phyloP scores from a whole-genome alignment of 1,140 invertebrate genomes.

The Chymomyza costata region DNA sequence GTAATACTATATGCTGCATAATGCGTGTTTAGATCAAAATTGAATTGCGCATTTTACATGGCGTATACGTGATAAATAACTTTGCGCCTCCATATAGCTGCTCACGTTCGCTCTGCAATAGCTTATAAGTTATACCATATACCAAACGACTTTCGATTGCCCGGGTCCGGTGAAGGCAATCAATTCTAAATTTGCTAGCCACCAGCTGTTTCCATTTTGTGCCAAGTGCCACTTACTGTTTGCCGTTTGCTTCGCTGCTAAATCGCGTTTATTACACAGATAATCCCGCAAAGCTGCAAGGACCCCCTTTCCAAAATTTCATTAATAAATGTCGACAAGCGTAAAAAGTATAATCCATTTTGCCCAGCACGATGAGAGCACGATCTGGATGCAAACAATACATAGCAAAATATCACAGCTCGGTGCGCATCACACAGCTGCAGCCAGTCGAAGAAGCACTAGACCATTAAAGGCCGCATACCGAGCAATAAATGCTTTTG shows the following conservation, averaged over 20 bases:
- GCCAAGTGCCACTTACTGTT: slow-evolving; percentile 16
- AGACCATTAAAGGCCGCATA: slow-evolving; percentile 48
- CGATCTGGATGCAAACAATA: slow-evolving; percentile 57
- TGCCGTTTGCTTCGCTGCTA: slow-evolving; percentile 9
- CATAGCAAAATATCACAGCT: slow-evolving; percentile 60
- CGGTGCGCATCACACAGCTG: slow-evolving; percentile 44
- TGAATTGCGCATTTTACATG: slow-evolving; percentile 68
- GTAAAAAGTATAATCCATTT: slow-evolving; percentile 59
- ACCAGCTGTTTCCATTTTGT: slow-evolving; percentile 12
- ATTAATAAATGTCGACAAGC: slow-evolving; percentile 65
- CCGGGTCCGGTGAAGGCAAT: too few relatives aligned
- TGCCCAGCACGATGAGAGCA: slow-evolving; percentile 29
- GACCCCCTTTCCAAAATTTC: slow-evolving; percentile 40
- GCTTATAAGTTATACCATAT: slow-evolving; percentile 6
- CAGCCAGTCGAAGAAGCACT: slow-evolving; percentile 6
- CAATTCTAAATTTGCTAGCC: slow-evolving; percentile 36
- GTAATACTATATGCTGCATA: slow-evolving; percentile 71
- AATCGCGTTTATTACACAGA: slow-evolving; percentile 58
- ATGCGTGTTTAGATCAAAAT: slow-evolving; percentile 69
- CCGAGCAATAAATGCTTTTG: slow-evolving; percentile 52
- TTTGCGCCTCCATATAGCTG: slow-evolving; percentile 5
- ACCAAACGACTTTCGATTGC: too few relatives aligned
- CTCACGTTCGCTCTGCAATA: slow-evolving; percentile 34
- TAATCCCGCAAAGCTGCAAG: slow-evolving; percentile 46
- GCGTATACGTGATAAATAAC: slow-evolving; percentile 60